Evolutionary conservation across 1,140 invertebrate species (phyloP), one percentile per base, ranked within the genome.

Genomic region (Globodera rostochiensis): DNA sequence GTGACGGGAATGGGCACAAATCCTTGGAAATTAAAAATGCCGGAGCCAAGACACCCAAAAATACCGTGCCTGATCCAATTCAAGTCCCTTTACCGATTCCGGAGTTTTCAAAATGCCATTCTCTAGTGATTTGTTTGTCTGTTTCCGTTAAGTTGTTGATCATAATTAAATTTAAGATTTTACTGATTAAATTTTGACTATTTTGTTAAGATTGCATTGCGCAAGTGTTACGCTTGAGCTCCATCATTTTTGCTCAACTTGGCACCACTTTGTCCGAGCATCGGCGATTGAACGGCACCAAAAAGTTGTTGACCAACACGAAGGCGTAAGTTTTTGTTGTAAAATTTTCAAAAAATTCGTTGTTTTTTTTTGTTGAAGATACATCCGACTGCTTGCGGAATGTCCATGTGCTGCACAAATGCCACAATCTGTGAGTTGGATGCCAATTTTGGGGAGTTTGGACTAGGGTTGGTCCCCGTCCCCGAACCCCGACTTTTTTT

Each of bases 361-460:
- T 9, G 13, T 53, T 9, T 4, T 53, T 53, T 53, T 53, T 60
- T 60, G 13, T 60, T 19, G 11, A 9, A 60, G 57, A 19, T 60
- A 80, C 21, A 80, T 80, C 15, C 79, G 67, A 13, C 36, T 81
- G 1, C 25, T 80, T 15, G 21, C 53, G 11, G 73, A 80, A 1
- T 80, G 74, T 60, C 73, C 79, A 50, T 80, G 79, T 80, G 79
- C 79, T 13, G 78, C 76, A 25, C 77, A 82, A n/a, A 66, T 79
- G 53, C 74, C 75, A 15, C 36, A 80, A 46, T 60, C 46, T 19
- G 78, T 80, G 36, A 73, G 69, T 80, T 5, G 57, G 64, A 8
- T 25, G 25, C 25, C 25, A 25, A 25, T 25, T 25, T 25, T 25
- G 25, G 25, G 25, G 25, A 25, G 25, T 25, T 25, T 25, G 25